Evolutionary conservation across 1,140 invertebrate species (phyloP), one percentile per base, ranked within the genome.

Genomic region (Eurosta solidaginis): DNA sequence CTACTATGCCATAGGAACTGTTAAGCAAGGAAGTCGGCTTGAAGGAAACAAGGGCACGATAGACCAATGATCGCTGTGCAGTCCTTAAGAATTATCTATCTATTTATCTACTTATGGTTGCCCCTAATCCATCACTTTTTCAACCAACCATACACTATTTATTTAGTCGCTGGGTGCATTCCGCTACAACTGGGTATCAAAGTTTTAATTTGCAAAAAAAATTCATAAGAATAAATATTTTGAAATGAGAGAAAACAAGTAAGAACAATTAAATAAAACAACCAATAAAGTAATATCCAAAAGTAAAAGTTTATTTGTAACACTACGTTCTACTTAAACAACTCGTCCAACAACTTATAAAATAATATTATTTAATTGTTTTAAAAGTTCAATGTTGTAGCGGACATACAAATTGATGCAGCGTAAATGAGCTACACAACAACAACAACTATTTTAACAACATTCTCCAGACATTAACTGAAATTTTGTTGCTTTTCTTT

Each of bases 251-350:
- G 59, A 54, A 68, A 40, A 68, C 59, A 68, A 68, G 59, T 40
- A 74, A 74, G 44, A 74, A 74, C 73, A 74, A 74, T 74, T 74
- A 59, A 7, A n/a, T 14, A 68, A 68, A 74, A 74, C 73, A 74
- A 74, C 42, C 45, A 74, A 74, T 74, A 74, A 74, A 74, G 73
- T 45, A 74, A 74, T 42, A 74, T 74, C 45, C 45, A 74, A 74
- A 74, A 74, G 73, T 47, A 74, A 74, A 74, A 74, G 73, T 74
- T 74, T 74, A 9, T 29, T 47, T 74, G 44, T 22, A 74, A 22
- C 40, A 20, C 17, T 45, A 74, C 36, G 17, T 29, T 5, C n/a
- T 36, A 33, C 5, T 36, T 20, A 63, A 29, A 36, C 25, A 63
- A n/a, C n/a, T n/a, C n/a, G n/a, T 27, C 52, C 33, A 63, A 68